Evolutionary conservation across 1,140 invertebrate species (phyloP).

Genomic region (Venustaconcha ellipsiformis): DNA sequence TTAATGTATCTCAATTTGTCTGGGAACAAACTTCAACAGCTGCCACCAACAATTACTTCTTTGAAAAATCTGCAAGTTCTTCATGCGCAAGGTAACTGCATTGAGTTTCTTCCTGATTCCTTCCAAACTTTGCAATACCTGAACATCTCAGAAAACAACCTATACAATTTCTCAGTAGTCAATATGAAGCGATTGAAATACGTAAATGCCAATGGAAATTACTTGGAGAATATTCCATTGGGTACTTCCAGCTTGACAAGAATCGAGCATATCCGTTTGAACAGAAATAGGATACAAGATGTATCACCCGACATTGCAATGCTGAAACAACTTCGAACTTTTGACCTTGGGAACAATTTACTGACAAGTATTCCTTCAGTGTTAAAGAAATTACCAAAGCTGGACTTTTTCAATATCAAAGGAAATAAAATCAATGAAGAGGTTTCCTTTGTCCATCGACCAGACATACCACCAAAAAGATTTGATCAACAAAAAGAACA

Average conservation of each 20-base stretch:
- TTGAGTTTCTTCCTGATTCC: slow-evolving; percentile 45
- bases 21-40: slow-evolving; percentile 48
- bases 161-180: slow-evolving; percentile 54
- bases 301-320: slow-evolving; percentile 55
- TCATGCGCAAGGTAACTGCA: slow-evolving; percentile 54
- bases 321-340: slow-evolving; percentile 51
- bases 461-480: too few relatives aligned
- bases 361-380: slow-evolving; percentile 52
- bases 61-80: slow-evolving; percentile 53
- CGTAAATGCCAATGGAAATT: slow-evolving; percentile 57
- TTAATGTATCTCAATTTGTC: slow-evolving; percentile 56
- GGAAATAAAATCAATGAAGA: slow-evolving; percentile 46
- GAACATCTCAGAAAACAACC: slow-evolving; percentile 56
- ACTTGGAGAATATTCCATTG: slow-evolving; percentile 53
- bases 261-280: slow-evolving; percentile 52
- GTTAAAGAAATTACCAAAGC: slow-evolving; percentile 48
- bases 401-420: slow-evolving; percentile 57
- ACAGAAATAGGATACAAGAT: slow-evolving; percentile 53
- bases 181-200: slow-evolving; percentile 51
- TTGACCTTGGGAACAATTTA: slow-evolving; percentile 60
- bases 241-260: slow-evolving; percentile 50
- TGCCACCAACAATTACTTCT: slow-evolving; percentile 46
- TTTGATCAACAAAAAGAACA: slow-evolving; percentile 13
- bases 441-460: not conserved
- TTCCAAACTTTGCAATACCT: slow-evolving; percentile 55